Conservation (phyloP, 2,888 invertebrate genomes). For the Bembecia ichneumoniformis region DNA sequence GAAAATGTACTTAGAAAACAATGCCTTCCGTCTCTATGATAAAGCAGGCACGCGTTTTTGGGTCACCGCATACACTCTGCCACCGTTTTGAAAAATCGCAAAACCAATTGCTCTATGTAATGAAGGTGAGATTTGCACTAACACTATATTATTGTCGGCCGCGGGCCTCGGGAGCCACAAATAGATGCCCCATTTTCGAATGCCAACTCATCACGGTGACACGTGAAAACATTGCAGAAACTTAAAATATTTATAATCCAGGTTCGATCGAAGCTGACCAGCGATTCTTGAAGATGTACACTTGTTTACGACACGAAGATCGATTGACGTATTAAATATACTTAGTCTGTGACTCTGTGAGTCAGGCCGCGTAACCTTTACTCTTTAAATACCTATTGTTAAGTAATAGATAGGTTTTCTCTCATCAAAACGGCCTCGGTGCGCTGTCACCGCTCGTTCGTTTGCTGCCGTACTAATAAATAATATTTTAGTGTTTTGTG, state of each 20-base stretch:
- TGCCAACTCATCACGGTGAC: constrained; percentile 50
- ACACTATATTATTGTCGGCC: constrained; percentile 41
- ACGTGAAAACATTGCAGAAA: constrained; percentile 59
- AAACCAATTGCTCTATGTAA: background rate
- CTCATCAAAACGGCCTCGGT: constrained; percentile 27
- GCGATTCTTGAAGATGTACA: background rate
- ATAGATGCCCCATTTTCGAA: constrained; percentile 69
- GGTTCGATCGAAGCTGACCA: constrained; percentile 27
- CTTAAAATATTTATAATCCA: constrained; percentile 44
- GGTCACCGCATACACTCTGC: too few species aligned
- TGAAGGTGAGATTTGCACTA: background rate
- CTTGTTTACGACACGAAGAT: background rate
- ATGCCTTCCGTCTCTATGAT: too few species aligned
- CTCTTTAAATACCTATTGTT: background rate
- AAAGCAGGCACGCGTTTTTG: too few species aligned
- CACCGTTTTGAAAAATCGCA: background rate
- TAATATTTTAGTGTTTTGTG: constrained; percentile 51
- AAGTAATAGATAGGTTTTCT: constrained; percentile 1
- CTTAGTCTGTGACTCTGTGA: background rate
- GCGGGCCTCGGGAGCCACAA: constrained; percentile 66
- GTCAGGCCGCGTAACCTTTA: background rate
- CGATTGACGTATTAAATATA: background rate
- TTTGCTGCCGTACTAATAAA: constrained; percentile 47
- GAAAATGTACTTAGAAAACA: constrained; percentile 2
- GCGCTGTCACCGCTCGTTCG: constrained; percentile 29